A percentile compares a stretch with the other conserved stretches of the same genome.
phyloP scores from a whole-genome alignment of 2,797 vertebrate genomes.

The Acropternis orthonyx region DNA sequence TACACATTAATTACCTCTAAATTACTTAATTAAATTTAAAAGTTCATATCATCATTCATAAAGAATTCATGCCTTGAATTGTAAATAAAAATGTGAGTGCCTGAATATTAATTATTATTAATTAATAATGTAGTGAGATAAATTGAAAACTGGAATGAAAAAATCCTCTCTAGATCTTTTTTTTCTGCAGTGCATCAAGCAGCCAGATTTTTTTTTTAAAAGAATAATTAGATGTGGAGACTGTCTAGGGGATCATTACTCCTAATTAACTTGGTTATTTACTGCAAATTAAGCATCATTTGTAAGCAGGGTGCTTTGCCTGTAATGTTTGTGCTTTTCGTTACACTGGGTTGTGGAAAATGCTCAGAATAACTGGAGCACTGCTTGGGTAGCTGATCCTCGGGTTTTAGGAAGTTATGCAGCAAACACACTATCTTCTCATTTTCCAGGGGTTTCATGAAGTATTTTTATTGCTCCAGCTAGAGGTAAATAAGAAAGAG shows the following conservation, averaged over 20 bases:
- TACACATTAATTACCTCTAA: constrained; percentile 93
- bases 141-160: constrained; percentile 75
- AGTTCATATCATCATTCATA: constrained; percentile 86
- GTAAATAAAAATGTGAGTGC: constrained; percentile 87
- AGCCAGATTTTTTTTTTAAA: constrained; percentile 66
- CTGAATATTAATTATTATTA: constrained; percentile 96
- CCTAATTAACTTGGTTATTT: constrained; percentile 93
- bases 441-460: neutral
- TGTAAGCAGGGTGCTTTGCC: constrained; percentile 76
- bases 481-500: neutral
- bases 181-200: constrained; percentile 69
- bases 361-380: constrained; percentile 7
- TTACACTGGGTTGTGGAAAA: constrained; percentile 34
- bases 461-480: neutral
- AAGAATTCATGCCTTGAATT: constrained; percentile 94
- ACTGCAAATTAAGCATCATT: constrained; percentile 83
- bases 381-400: constrained; percentile 7
- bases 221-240: constrained; percentile 85
- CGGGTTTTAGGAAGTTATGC: neutral
- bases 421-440: neutral
- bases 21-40: constrained; percentile 95
- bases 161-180: constrained; percentile 77
- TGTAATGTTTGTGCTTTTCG: constrained; percentile 49
- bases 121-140: constrained; percentile 92
- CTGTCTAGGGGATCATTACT: constrained; percentile 89